Conservation (phyloP, 2,888 invertebrate genomes). For the Chydorus sphaericus region DNA sequence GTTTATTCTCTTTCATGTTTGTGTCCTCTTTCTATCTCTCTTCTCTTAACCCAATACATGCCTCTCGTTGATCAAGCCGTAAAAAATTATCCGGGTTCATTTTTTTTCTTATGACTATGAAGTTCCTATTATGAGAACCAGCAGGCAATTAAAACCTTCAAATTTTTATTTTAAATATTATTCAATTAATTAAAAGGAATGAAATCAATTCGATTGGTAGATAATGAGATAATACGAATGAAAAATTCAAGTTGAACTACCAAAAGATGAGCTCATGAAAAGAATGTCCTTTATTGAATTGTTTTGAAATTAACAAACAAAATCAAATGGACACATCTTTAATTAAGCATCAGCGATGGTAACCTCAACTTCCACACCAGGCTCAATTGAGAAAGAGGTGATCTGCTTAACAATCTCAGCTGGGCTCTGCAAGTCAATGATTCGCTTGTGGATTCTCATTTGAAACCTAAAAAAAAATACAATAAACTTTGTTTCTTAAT, state of each 20-base stretch:
- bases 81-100: background rate
- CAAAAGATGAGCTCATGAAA: too few relatives aligned
- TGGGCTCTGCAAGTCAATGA: conserved; percentile 95
- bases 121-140: too few relatives aligned
- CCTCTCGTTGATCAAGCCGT: conserved; percentile 8
- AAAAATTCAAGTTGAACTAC: too few relatives aligned
- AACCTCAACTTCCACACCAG: conserved; percentile 98
- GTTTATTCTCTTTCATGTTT: background rate
- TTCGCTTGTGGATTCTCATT: conserved; percentile 97
- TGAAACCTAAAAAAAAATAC: conserved; percentile 36
- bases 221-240: too few relatives aligned
- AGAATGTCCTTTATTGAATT: too few relatives aligned
- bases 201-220: too few relatives aligned
- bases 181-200: too few relatives aligned
- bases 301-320: too few relatives aligned
- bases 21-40: conserved; percentile 1
- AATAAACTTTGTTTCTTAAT: too few relatives aligned
- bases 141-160: too few relatives aligned
- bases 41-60: conserved; percentile 6
- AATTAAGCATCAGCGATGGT: conserved; percentile 85
- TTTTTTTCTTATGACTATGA: background rate
- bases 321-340: too few relatives aligned
- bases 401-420: conserved; percentile 99
- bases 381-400: conserved; percentile 96
- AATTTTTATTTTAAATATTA: too few relatives aligned